Base-by-base conservation (phyloP, 2,888 invertebrate genomes). In the Brassicogethes aeneus region DNA sequence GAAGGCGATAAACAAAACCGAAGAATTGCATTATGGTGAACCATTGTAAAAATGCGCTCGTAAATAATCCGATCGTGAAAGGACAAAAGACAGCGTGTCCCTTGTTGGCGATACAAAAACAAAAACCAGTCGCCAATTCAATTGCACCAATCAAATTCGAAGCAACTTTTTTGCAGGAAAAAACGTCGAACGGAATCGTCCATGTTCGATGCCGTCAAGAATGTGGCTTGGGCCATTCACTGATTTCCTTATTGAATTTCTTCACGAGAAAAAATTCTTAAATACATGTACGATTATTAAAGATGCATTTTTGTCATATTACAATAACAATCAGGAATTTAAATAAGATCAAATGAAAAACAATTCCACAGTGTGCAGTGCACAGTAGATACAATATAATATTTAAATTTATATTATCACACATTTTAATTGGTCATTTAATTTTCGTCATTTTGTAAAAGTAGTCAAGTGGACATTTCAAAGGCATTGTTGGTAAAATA, bases 51-150 rank as follows among this genome's bases (percentile, higher is more conserved):
- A 46, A 44, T 41, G 39, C 46, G 44, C 44, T 44, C 41, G 52
- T 56, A 56, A 55, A 56, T 56, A 56, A 56, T 53, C 48, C 47
- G 46, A 42, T 46, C 45, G 46, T 50, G 54, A 51, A 55, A 54
- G 56, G 56, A 57, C 59, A 57, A 57, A 59, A 57, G 56, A 54
- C 48, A 48, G 45, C 52, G 54, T 55, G 53, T 52, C 48, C 50
- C 44, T 44, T 37, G 47, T 45, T 45, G 46, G 46, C 49, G 50
- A 54, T 46, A 46, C 49, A 39, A 42, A 45, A 48, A 53, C 56
- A 64, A 65, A 64, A 64, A 64, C 64, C 57, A 60, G 65, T 63
- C 61, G 57, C 58, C 59, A 53, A 59, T 61, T 56, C 60, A 61
- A 63, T 62, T 58, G 61, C 53, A 56, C 64, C 63, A 64, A 64